Evolutionary conservation across 2,888 invertebrate species (phyloP).

Genomic region (Panopea generosa): DNA sequence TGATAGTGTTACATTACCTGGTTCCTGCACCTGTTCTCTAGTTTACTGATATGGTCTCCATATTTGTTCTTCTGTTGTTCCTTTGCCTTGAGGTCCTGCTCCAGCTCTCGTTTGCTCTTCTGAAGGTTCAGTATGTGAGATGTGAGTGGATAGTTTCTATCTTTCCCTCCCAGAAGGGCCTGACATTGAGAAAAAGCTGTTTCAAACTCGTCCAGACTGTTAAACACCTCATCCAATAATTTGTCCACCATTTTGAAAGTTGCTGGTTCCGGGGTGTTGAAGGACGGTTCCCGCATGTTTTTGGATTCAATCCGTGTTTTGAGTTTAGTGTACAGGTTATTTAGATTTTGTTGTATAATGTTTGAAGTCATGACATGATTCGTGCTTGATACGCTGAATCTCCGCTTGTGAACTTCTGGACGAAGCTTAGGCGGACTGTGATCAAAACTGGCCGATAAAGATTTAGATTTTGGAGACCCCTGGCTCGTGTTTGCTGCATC

Average conservation of each 20-base stretch:
- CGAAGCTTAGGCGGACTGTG: background rate
- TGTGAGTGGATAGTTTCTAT: constrained; percentile 54
- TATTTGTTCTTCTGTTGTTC: constrained; percentile 59
- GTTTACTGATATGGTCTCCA: constrained; percentile 59
- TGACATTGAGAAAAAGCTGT: constrained; percentile 55
- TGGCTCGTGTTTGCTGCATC: too few relatives aligned
- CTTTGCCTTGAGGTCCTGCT: constrained; percentile 51
- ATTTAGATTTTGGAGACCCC: too few relatives aligned
- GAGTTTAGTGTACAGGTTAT: constrained; percentile 46
- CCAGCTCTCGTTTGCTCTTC: constrained; percentile 48
- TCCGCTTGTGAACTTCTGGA: constrained; percentile 1
- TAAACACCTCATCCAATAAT: constrained; percentile 51
- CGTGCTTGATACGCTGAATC: constrained; percentile 31
- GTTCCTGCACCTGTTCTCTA: constrained; percentile 60
- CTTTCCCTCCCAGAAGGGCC: constrained; percentile 54
- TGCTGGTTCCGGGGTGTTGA: constrained; percentile 52
- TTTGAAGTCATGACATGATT: constrained; percentile 43
- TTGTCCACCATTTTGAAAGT: constrained; percentile 55
- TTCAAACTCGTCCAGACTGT: constrained; percentile 45
- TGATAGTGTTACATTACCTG: constrained; percentile 47
- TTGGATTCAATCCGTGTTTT: constrained; percentile 24
- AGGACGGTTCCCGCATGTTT: constrained; percentile 20
- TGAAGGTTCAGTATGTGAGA: constrained; percentile 58
- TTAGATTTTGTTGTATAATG: constrained; percentile 48
- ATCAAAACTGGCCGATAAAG: background rate